Evolutionary conservation across 2,113 vertebrate genomes (phyloP).

Genomic region (Tinamus guttatus): DNA sequence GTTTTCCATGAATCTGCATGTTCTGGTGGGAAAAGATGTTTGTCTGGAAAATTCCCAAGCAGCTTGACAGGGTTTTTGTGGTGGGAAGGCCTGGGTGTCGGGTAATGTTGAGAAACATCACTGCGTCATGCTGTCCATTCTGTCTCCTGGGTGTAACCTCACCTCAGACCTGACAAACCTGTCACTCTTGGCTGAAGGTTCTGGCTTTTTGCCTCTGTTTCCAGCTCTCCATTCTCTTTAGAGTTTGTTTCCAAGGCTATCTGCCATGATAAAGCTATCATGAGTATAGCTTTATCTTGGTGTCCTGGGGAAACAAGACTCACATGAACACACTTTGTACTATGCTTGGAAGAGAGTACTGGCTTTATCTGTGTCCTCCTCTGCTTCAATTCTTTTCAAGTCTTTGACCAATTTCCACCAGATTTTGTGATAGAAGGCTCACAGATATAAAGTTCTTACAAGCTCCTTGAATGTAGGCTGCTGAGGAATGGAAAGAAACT

Average conservation of each 20-base stretch:
- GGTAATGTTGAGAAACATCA: not conserved
- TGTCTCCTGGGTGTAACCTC: constrained; percentile 14
- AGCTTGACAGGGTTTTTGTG: not conserved
- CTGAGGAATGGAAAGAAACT: no score
- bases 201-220: not conserved
- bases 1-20: not conserved
- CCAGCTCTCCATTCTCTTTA: not conserved
- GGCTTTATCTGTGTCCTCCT: not conserved
- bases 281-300: not conserved
- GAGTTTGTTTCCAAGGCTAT: not conserved
- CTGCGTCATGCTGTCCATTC: not conserved
- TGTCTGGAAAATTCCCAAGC: constrained; percentile 2
- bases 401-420: not conserved
- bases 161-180: constrained; percentile 54
- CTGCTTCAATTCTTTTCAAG: not conserved
- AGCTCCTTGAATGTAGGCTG: not conserved
- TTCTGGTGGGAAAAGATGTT: not conserved
- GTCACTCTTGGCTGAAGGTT: not conserved
- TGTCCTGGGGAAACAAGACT: not conserved
- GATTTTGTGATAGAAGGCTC: not conserved
- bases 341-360: not conserved
- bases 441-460: not conserved
- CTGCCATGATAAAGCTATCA: not conserved
- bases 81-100: not conserved
- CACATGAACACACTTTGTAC: not conserved